phyloP scores from a whole-genome alignment of 2,113 vertebrate genomes.

The Anguilla rostrata region DNA sequence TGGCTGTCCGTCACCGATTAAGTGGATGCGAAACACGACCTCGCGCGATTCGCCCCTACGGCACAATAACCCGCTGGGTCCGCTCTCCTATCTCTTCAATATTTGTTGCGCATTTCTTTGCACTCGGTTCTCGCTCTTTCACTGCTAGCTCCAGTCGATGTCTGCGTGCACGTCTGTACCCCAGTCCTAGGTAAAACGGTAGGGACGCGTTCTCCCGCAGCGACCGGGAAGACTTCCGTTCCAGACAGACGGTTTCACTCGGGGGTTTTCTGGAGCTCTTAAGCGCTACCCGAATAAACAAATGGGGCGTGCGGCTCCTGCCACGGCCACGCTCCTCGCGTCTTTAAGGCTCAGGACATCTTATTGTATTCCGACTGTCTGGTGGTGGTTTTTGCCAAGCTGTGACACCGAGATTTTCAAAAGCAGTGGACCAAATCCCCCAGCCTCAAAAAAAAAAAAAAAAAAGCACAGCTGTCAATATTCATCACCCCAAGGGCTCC shows the following conservation, averaged over 20 bases:
- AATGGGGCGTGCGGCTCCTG: neutral
- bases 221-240: neutral
- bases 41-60: neutral
- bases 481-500: constrained; percentile 30
- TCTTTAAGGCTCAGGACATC: neutral
- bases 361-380: neutral
- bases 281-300: neutral
- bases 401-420: neutral
- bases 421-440: constrained; percentile 27
- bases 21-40: neutral
- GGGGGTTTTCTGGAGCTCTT: neutral
- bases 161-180: neutral
- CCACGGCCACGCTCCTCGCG: neutral
- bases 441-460: neutral
- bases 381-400: neutral
- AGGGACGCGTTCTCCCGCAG: neutral
- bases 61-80: neutral
- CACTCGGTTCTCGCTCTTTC: neutral
- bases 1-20: constrained; percentile 17
- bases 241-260: neutral
- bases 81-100: neutral
- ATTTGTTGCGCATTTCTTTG: neutral
- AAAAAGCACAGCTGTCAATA: constrained; percentile 39
- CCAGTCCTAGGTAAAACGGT: neutral
- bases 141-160: neutral